Conservation (phyloP, 2,113 vertebrate species). For the Orthonyx spaldingii region DNA sequence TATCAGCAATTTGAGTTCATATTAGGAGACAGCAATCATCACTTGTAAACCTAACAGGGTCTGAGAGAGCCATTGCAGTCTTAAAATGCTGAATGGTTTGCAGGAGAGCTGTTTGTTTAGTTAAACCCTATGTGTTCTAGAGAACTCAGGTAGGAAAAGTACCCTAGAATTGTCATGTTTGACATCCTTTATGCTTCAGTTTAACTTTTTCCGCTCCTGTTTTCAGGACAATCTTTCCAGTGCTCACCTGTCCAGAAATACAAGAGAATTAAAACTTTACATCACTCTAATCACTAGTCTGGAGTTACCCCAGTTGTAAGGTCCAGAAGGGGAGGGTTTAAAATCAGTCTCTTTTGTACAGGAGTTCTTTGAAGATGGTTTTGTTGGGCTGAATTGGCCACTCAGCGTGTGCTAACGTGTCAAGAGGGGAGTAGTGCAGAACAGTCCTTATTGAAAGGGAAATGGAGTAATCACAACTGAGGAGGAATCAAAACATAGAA, state of each 20-base stretch:
- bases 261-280: not conserved
- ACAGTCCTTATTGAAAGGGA: not conserved
- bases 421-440: not conserved
- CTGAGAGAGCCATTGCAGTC: not conserved
- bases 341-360: not conserved
- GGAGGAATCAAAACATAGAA: not conserved
- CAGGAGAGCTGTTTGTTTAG: not conserved
- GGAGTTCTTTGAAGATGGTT: not conserved
- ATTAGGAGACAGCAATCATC: not conserved
- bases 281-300: not conserved
- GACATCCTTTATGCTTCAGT: not conserved
- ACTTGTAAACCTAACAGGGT: not conserved
- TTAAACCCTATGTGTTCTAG: not conserved
- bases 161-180: not conserved
- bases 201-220: not conserved
- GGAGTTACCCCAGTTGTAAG: not conserved
- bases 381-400: not conserved
- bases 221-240: not conserved
- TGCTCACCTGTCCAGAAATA: not conserved
- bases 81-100: not conserved
- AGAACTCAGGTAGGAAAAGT: not conserved
- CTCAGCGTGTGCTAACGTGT: not conserved
- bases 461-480: not conserved
- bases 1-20: not conserved
- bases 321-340: not conserved